Evolutionary conservation across 1,140 invertebrate genomes (phyloP), one percentile per base, ranked within the genome.

Genomic region (Cataglyphis hispanica): DNA sequence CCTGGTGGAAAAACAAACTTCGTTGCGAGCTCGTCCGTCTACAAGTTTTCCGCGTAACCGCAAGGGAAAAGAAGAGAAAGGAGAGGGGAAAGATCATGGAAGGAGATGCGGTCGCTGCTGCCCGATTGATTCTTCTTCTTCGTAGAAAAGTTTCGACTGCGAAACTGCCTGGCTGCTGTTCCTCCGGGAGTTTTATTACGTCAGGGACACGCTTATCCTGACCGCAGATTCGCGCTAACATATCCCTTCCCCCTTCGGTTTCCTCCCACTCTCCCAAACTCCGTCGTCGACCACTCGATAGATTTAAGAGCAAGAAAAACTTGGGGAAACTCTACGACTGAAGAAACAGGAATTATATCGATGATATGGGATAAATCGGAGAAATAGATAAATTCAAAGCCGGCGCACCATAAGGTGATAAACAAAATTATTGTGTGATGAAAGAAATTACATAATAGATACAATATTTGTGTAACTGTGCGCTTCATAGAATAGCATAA

Each of bases 211-310:
- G 87, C 61, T 89, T 89, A 89, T 88, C 87, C 75, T 50, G 34
- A 85, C 83, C 87, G 75, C 86, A 86, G 83, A 89, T 88, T 81
- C 87, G 75, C 86, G 86, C 76, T 87, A 89, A 89, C 84, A 88
- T 86, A 86, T 88, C 69, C 46, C 37, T 50, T n/a, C 64, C 58
- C 22, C 16, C 31, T 31, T 31, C 7, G 13, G 43, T 76, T 25
- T 31, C 27, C 53, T 37, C 10, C 8, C 16, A 6, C 19, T 58
- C 22, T 22, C 25, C 22, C 58, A 60, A 64, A 64, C 75, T 11
- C 58, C 27, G 25, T 27, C 58, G 40, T 77, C 75, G 75, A 64
- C 60, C 27, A 77, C 10, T 50, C 75, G 75, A 77, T 77, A 77
- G 40, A 77, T 77, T 77, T 77, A 77, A 64, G 37, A 77, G 60